These are phyloP conservation scores for Bradypus variegatus DNA, from an alignment of 2,797 vertebrate genomes.

Conservation along the genomic window DNA sequence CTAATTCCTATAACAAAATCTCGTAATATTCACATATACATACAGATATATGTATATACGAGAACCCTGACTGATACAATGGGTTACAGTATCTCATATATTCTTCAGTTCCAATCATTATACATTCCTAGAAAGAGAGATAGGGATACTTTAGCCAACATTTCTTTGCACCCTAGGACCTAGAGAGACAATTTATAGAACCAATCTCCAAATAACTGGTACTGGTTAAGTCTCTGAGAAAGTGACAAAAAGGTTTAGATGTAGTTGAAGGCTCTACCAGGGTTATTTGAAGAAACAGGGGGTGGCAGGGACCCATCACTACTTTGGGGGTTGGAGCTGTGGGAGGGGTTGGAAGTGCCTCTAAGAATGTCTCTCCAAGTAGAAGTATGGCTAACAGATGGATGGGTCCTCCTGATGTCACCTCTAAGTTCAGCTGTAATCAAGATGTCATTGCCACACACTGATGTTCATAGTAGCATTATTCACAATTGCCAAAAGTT, in stretches of 20 bases:
- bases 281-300: not conserved
- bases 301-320: not conserved
- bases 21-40: too few relatives aligned
- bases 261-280: not conserved
- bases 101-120: not conserved
- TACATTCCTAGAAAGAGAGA: not conserved
- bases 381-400: not conserved
- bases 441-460: not conserved
- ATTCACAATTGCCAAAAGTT: too few relatives aligned
- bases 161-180: not conserved
- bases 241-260: not conserved
- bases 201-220: not conserved
- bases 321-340: not conserved
- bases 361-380: not conserved
- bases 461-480: too few relatives aligned
- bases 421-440: not conserved
- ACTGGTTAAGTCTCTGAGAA: not conserved
- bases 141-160: not conserved
- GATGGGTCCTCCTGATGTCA: not conserved
- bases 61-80: too few relatives aligned
- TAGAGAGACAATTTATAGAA: not conserved
- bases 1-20: too few relatives aligned
- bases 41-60: too few relatives aligned
- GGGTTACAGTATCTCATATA: not conserved
- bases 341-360: not conserved